Conservation (phyloP, 1,140 invertebrate species). For the Listronotus oregonensis region DNA sequence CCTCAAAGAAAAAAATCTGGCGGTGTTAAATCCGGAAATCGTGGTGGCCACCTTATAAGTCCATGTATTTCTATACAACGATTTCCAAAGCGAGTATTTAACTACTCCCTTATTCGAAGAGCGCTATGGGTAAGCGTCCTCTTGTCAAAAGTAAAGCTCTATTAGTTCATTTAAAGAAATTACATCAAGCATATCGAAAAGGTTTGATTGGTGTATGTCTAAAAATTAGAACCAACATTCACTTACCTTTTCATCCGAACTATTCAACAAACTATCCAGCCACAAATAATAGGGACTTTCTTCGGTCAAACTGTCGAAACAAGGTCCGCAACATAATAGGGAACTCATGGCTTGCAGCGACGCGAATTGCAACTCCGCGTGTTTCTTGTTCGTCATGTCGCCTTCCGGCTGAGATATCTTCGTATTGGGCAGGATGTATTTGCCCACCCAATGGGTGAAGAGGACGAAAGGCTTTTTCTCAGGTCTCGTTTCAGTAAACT, state of each 20-base stretch:
- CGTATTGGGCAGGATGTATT: constrained; percentile 63
- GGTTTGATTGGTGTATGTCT: too few relatives aligned
- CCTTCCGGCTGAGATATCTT: constrained; percentile 41
- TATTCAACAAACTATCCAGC: constrained; percentile 88
- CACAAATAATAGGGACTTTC: constrained; percentile 94
- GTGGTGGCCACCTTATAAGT: too few relatives aligned
- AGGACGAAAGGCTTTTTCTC: constrained; percentile 86
- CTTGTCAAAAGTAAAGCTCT: too few relatives aligned
- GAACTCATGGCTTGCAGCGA: constrained; percentile 89
- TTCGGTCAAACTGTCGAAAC: constrained; percentile 86
- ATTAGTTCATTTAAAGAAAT: too few relatives aligned
- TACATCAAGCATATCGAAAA: too few relatives aligned
- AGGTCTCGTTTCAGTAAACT: constrained; percentile 86
- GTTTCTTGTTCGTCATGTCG: constrained; percentile 54
- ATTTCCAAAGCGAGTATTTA: too few relatives aligned
- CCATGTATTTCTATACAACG: too few relatives aligned
- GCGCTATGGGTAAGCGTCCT: too few relatives aligned
- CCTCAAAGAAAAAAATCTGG: too few relatives aligned
- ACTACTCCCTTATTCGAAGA: too few relatives aligned
- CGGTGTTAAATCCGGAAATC: too few relatives aligned
- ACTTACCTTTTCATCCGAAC: constrained; percentile 83
- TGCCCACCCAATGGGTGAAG: constrained; percentile 92
- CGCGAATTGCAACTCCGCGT: constrained; percentile 70
- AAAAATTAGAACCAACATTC: too few relatives aligned
- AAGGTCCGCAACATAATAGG: constrained; percentile 91